Percentiles rank a stretch among this genome's conserved stretches.
Evolutionary conservation across 1,140 invertebrate genomes (phyloP).

Genomic region (Aphidius ervi): DNA sequence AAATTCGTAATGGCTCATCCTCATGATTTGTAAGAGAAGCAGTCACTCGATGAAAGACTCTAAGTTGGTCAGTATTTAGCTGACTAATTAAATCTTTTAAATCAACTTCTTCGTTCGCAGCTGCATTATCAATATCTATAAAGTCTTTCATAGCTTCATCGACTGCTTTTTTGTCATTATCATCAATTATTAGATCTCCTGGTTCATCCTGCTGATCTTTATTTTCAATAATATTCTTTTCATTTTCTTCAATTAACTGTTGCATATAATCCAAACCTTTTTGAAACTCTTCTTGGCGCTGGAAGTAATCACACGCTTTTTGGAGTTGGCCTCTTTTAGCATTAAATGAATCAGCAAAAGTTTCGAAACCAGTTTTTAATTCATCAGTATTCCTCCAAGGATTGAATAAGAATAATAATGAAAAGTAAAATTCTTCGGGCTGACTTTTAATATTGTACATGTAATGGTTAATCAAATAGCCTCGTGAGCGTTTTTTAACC

Average conservation of each 20-base stretch:
- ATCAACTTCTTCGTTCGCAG: conserved; percentile 21
- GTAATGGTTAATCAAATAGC: conserved; percentile 33
- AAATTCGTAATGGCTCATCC: conserved; percentile 16
- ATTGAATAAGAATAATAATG: conserved; percentile 33
- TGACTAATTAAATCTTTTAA: conserved; percentile 24
- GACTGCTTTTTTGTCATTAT: conserved; percentile 25
- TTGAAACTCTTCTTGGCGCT: conserved; percentile 26
- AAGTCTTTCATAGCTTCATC: conserved; percentile 29
- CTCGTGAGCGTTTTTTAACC: conserved; percentile 28
- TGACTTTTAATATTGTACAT: conserved; percentile 26
- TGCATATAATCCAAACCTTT: conserved; percentile 23
- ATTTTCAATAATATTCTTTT: conserved; percentile 12
- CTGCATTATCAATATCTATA: conserved; percentile 22
- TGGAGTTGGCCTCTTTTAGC: conserved; percentile 17
- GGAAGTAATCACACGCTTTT: conserved; percentile 30
- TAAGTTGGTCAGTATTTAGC: conserved; percentile 34
- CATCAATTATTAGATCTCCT: conserved; percentile 20
- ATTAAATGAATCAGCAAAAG: conserved; percentile 30
- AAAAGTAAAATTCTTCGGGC: conserved; percentile 31
- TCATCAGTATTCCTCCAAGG: conserved; percentile 31
- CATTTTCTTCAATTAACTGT: conserved; percentile 23
- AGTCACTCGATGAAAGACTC: conserved; percentile 30
- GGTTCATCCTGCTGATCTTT: conserved; percentile 19
- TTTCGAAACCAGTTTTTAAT: conserved; percentile 23
- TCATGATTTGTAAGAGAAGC: conserved; percentile 14